These are phyloP conservation scores for Serranus cabrilla DNA, from an alignment of 2,797 vertebrate species.

Conservation along the genomic window DNA sequence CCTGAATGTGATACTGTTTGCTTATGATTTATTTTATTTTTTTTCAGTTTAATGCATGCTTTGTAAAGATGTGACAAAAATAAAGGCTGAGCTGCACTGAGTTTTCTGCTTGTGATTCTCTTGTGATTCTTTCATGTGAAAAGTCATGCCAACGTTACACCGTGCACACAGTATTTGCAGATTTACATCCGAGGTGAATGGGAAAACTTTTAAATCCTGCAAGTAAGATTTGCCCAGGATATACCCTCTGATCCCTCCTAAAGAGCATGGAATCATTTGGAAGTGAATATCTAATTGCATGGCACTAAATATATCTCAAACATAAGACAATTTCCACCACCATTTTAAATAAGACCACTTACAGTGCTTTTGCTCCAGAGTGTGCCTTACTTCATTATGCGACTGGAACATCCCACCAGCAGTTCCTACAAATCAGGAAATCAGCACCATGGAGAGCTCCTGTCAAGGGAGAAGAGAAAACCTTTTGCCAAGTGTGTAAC, in stretches of 20 bases:
- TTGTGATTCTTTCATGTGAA: conserved; percentile 60
- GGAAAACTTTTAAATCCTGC: not conserved
- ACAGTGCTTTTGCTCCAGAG: not conserved
- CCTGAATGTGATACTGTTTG: conserved; percentile 12
- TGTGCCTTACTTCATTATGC: conserved; percentile 1
- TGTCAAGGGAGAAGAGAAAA: conserved; percentile 8
- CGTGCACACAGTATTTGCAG: not conserved
- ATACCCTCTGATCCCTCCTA: not conserved
- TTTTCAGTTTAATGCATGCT: conserved; percentile 39
- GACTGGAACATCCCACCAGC: not conserved
- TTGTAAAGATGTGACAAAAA: conserved; percentile 65
- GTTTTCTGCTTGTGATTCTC: conserved; percentile 41
- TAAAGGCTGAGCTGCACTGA: conserved; percentile 67
- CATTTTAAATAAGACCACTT: not conserved
- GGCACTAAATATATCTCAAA: not conserved
- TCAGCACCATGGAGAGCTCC: conserved; percentile 83
- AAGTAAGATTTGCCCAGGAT: not conserved
- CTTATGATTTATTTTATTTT: not conserved
- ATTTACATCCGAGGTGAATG: not conserved
- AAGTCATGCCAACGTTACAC: not conserved
- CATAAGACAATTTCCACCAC: not conserved
- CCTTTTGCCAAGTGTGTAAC: not conserved
- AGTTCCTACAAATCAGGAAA: conserved; percentile 16
- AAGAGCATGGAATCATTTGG: not conserved
- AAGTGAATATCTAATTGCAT: not conserved